Conservation (phyloP, 2,888 invertebrate species). For the Melinaea menophilus region DNA sequence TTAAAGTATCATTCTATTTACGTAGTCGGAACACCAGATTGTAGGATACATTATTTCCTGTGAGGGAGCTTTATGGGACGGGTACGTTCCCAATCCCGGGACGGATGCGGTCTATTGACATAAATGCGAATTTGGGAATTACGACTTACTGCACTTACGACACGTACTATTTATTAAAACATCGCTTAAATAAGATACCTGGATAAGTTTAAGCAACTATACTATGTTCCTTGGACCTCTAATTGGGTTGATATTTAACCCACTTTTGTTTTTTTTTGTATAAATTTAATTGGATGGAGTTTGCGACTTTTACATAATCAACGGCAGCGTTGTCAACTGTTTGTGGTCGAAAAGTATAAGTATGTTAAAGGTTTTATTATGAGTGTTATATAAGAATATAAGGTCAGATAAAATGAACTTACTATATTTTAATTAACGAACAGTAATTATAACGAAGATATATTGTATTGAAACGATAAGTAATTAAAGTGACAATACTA, state of each 20-base stretch:
- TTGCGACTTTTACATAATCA: conserved; percentile 35
- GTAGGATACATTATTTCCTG: conserved; percentile 29
- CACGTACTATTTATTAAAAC: conserved; percentile 20
- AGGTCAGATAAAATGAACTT: too few species aligned
- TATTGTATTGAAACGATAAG: background rate
- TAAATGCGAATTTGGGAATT: conserved; percentile 73
- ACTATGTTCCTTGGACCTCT: conserved; percentile 43
- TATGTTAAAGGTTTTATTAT: too few species aligned
- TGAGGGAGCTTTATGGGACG: conserved; percentile 21
- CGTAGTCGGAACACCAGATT: conserved; percentile 16
- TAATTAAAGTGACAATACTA: conserved; percentile 1
- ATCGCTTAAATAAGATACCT: conserved; percentile 22
- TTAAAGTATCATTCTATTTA: background rate
- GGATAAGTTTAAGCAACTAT: conserved; percentile 24
- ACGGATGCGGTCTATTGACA: conserved; percentile 58
- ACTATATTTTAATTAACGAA: conserved; percentile 24
- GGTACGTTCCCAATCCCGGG: conserved; percentile 30
- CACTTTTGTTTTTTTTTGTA: conserved; percentile 39
- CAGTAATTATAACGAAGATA: conserved; percentile 12
- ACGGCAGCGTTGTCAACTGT: conserved; percentile 19
- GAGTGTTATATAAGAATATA: too few species aligned
- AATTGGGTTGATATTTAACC: conserved; percentile 57
- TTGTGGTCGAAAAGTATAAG: too few species aligned
- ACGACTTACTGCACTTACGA: conserved; percentile 55
- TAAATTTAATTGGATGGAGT: conserved; percentile 48